Conservation (phyloP, 2,113 vertebrate species). For the Psilopsiagon aurifrons region DNA sequence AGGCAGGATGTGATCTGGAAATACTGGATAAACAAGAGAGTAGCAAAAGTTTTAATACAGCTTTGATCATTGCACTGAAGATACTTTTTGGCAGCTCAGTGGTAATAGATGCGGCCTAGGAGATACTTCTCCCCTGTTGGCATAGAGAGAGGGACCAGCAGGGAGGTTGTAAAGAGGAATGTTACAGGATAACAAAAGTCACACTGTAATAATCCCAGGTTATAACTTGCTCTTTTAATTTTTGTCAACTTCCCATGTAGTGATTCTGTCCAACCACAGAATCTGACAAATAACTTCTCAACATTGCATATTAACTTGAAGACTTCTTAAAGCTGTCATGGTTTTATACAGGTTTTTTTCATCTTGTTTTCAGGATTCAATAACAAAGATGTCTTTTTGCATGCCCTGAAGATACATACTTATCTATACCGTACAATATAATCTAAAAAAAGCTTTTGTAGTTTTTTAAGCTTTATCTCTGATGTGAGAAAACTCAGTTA, state of each 20-base stretch:
- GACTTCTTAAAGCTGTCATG: neutral
- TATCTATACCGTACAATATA: slow-evolving; percentile 20
- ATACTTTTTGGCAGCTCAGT: neutral
- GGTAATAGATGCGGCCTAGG: neutral
- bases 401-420: slow-evolving; percentile 25
- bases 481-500: slow-evolving; percentile 27
- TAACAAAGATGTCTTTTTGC: slow-evolving; percentile 24
- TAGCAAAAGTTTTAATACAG: neutral
- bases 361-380: neutral
- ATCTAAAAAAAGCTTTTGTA: slow-evolving; percentile 37
- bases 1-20: neutral
- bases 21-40: neutral
- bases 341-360: neutral
- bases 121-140: neutral
- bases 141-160: neutral
- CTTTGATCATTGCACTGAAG: slow-evolving; percentile 5
- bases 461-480: slow-evolving; percentile 39
- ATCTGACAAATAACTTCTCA: neutral
- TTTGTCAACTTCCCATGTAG: neutral
- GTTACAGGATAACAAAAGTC: neutral
- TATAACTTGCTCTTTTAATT: neutral
- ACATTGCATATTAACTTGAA: neutral
- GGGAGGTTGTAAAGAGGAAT: neutral
- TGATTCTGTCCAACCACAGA: neutral
- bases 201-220: neutral